Base-by-base conservation (phyloP, 2,113 vertebrate genomes). In the Ceyx melanurus region DNA sequence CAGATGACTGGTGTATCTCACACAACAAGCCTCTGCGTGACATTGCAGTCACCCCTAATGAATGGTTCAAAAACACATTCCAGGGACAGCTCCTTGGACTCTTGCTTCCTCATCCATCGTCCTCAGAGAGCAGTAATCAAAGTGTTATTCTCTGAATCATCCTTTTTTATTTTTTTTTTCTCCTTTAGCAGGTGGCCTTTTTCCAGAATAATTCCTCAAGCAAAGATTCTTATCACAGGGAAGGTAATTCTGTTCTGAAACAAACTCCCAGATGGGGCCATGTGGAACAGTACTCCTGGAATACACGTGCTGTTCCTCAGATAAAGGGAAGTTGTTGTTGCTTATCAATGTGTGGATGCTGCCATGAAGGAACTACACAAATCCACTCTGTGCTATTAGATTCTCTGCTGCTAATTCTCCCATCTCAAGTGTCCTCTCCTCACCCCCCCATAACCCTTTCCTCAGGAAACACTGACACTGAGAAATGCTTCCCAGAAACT, bases 231-330 rank as follows among this genome's bases (percentile, higher is more conserved):
- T 81, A 75, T 90, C 45, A 40, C 6, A 10, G 22, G 42, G 62
- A 90, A 90, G 90, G 80, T 93, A 92, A 86, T 74, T 71, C 62
- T 78, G n/a, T 58, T 94, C 73, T 67, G 77, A 89, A 96, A 42
- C 40, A 22, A 90, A 83, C 33, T 95, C 84, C 74, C 87, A 86
- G 45, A 78, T 7, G 50, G 35, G 68, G 31, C 74, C 33, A 33
- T 2, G 28, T 62, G 37, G 80, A 88, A 81, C 48, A 51, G 42
- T 42, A 67, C 58, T 85, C n/a, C 16, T 87, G 81, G 86, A 93
- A 93, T 74, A 82, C 20, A 46, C 1, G 2, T 62, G 51, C 29
- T 75, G 50, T 73, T 84, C 40, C 77, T 76, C 33, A 82, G 83
- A 84, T 65, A 82, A 91, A 90, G 33, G 62, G 50, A 86, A 88